These are phyloP conservation scores for Epizoanthus fatuus DNA, from an alignment of 92 coral and sea anemone genomes.

Conservation along the genomic window DNA sequence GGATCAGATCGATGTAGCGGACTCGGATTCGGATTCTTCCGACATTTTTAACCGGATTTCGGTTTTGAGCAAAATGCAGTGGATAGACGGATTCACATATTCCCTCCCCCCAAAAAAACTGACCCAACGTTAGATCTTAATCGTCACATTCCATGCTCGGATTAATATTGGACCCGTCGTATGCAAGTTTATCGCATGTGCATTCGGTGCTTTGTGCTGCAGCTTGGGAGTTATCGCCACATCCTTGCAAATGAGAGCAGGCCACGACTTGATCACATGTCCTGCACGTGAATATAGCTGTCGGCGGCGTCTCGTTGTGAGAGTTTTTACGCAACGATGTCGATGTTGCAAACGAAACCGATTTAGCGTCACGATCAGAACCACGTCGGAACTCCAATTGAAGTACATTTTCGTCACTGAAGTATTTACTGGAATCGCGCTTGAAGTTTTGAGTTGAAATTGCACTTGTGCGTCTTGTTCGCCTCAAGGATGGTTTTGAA, in stretches of 20 bases:
- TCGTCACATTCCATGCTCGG: slow-evolving; percentile 3
- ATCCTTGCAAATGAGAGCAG: background rate
- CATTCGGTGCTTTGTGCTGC: background rate
- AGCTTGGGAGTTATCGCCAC: background rate
- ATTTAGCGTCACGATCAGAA: background rate
- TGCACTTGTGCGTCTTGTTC: slow-evolving; percentile 14
- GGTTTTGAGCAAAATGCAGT: too few species aligned
- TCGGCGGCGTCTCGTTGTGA: background rate
- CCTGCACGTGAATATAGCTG: background rate
- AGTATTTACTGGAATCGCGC: background rate
- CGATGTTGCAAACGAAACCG: slow-evolving; percentile 1
- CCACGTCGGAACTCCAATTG: background rate
- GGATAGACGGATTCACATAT: too few species aligned
- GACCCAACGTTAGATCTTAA: too few species aligned
- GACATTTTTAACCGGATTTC: too few species aligned
- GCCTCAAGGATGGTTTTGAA: slow-evolving; percentile 16
- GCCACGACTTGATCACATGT: slow-evolving; percentile 5
- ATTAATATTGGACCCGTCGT: slow-evolving; percentile 1
- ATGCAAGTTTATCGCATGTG: background rate
- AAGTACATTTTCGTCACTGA: background rate
- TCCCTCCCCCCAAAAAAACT: too few species aligned
- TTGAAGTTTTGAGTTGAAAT: background rate
- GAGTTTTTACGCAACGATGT: background rate
- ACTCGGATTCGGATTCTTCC: too few species aligned
- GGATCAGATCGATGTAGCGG: too few species aligned